A percentile compares a stretch with the other conserved stretches of the same genome.
Conservation (phyloP, 2,797 vertebrate genomes). For the Anguilla marmorata region DNA sequence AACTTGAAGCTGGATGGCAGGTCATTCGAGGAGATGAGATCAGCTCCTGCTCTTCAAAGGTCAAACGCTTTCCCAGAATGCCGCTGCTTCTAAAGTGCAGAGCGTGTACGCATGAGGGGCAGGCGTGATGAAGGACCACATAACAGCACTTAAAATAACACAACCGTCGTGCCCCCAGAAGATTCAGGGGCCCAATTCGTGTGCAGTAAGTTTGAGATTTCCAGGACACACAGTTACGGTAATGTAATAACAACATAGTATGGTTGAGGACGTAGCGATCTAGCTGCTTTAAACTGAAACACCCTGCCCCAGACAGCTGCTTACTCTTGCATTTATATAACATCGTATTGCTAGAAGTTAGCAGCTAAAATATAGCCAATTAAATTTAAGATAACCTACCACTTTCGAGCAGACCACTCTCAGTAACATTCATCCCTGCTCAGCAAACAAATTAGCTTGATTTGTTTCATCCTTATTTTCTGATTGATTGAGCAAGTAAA, state of each 20-base stretch:
- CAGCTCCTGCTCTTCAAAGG: conserved; percentile 8
- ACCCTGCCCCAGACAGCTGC: background rate
- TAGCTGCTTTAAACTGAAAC: background rate
- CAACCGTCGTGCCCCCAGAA: conserved; percentile 12
- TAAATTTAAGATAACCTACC: background rate
- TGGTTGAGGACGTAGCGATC: background rate
- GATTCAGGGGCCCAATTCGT: conserved; percentile 29
- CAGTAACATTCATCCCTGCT: background rate
- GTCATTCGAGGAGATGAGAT: conserved; percentile 4
- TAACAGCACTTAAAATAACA: conserved; percentile 29
- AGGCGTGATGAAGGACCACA: conserved; percentile 9
- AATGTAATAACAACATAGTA: background rate
- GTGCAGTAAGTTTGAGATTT: conserved; percentile 13
- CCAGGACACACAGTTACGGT: conserved; percentile 9
- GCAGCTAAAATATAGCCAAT: background rate
- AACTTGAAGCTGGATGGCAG: background rate
- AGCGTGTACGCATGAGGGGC: background rate
- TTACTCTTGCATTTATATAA: background rate
- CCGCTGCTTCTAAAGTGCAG: background rate
- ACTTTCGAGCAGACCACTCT: background rate
- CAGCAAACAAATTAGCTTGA: background rate
- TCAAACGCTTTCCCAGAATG: background rate
- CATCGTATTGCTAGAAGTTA: background rate
- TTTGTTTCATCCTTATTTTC: background rate
- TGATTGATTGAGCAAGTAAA: background rate